Percentiles rank a stretch among this genome's conserved stretches.
Conservation (phyloP, 2,888 invertebrate species). For the Sarcophaga caerulescens region DNA sequence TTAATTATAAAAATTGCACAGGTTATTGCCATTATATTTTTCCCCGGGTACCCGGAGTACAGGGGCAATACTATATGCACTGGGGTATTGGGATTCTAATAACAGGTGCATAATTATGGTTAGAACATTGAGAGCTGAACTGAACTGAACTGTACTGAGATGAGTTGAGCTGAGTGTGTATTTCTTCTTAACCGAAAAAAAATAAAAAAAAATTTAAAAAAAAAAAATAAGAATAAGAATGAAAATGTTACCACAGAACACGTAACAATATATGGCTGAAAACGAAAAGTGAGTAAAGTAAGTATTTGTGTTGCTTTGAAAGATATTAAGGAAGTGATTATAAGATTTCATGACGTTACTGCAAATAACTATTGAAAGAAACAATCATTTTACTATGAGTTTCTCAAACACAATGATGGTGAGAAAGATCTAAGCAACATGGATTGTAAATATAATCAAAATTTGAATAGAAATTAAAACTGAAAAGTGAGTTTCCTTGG, state of each 20-base stretch:
- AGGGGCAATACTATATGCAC: not conserved
- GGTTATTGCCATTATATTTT: constrained; percentile 15
- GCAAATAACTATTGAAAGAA: not conserved
- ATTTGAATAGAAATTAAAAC: not conserved
- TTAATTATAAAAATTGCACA: constrained; percentile 54
- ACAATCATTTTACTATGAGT: not conserved
- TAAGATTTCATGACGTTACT: constrained; percentile 47
- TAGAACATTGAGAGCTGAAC: constrained; percentile 23
- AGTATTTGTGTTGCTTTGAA: constrained; percentile 24
- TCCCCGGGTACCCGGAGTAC: not conserved
- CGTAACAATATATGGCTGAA: constrained; percentile 19
- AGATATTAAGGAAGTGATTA: constrained; percentile 65
- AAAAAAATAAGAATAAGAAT: too few species aligned
- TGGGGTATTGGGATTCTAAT: constrained; percentile 29
- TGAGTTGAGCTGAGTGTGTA: too few species aligned
- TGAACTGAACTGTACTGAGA: too few species aligned
- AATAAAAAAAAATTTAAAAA: too few species aligned
- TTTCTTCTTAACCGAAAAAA: not conserved
- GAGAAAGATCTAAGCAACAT: not conserved
- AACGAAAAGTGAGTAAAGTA: not conserved
- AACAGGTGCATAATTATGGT: constrained; percentile 67
- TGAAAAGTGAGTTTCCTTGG: not conserved
- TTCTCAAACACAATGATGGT: not conserved
- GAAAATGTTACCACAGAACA: constrained; percentile 46
- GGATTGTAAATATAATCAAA: not conserved